Base-by-base conservation (phyloP, 2,797 vertebrate genomes). In the Pseudochirops corinnae region DNA sequence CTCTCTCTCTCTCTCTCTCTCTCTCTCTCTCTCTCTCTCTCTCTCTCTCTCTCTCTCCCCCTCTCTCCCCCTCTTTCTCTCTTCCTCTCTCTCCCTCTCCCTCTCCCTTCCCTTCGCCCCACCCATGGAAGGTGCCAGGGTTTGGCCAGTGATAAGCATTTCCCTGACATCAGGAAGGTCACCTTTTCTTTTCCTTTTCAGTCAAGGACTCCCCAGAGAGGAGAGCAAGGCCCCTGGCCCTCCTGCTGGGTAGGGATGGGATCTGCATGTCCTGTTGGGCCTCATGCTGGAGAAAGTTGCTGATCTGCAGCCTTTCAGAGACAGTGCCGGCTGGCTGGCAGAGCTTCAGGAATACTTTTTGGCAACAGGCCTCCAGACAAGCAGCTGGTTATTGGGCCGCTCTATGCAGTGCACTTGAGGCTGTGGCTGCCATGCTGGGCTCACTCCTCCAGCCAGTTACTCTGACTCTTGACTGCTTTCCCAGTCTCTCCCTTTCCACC, bases 381-480 rank as follows among this genome's bases (percentile, higher is more conserved):
- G 97, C 97, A 97, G 96, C 97, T 98, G 97, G 96, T 96, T 96
- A 96, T 96, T 97, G 93, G 56, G 90, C 0, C 60, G 94, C 93
- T 96, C 96, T 50, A 56, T 95, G 92, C 91, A 56, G 91, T 5
- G 0, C 13, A 93, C 92, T 56, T 29, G 21, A 55, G 96, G 94
- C 97, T 18, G 0, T 14, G 9, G 31, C 90, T 96, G 91, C 26
- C 33, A 56, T 95, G 97, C 97, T 97, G 97, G 96, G 26, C 90
- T 82, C 95, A 95, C 91, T 96, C 56, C 91, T 92, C 93, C 95
- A 87, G 95, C 97, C 95, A 98, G 93, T 94, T 67, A 52, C 6
- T 58, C 53, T 92, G 94, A 90, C 93, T 93, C 96, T 60, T 6
- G 92, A 96, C 95, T 53, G 62, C 67, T 90, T 93, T 94, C 31